These are phyloP conservation scores for Labrus mixtus DNA, from an alignment of 2,113 vertebrate genomes.

Conservation along the genomic window DNA sequence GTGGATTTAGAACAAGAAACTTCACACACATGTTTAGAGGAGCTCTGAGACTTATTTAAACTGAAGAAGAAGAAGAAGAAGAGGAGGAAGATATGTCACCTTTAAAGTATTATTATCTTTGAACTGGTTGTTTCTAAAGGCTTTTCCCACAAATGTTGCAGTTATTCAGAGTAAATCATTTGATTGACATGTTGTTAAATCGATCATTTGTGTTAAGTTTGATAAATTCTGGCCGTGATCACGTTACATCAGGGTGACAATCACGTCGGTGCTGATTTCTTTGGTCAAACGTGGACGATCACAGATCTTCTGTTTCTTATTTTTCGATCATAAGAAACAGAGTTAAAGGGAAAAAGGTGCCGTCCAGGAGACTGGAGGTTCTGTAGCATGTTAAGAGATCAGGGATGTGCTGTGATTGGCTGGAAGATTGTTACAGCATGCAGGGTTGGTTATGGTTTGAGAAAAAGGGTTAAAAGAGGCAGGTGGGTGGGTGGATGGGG, in stretches of 20 bases:
- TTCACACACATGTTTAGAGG: no score
- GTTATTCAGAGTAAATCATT: no score
- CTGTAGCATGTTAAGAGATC: neutral
- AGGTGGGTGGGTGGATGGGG: neutral
- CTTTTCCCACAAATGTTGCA: no score
- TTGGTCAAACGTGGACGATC: neutral
- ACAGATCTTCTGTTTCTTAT: neutral
- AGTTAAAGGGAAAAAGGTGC: neutral
- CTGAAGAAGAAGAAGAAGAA: no score
- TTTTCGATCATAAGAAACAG: neutral
- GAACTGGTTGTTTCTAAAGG: no score
- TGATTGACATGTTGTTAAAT: no score
- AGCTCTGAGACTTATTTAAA: no score
- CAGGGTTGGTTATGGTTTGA: slow-evolving; percentile 35
- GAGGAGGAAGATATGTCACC: no score
- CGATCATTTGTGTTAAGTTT: slow-evolving; percentile 15
- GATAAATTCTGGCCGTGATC: slow-evolving; percentile 11
- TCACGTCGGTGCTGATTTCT: slow-evolving; percentile 1
- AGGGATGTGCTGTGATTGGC: slow-evolving; percentile 21
- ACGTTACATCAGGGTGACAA: neutral
- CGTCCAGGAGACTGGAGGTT: neutral
- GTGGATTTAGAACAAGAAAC: no score
- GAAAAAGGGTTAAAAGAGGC: slow-evolving; percentile 17
- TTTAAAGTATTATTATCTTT: no score
- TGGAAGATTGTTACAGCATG: slow-evolving; percentile 69